These are phyloP conservation scores for Drosophila sproati DNA, from an alignment of 1,140 invertebrate species.

Conservation along the genomic window DNA sequence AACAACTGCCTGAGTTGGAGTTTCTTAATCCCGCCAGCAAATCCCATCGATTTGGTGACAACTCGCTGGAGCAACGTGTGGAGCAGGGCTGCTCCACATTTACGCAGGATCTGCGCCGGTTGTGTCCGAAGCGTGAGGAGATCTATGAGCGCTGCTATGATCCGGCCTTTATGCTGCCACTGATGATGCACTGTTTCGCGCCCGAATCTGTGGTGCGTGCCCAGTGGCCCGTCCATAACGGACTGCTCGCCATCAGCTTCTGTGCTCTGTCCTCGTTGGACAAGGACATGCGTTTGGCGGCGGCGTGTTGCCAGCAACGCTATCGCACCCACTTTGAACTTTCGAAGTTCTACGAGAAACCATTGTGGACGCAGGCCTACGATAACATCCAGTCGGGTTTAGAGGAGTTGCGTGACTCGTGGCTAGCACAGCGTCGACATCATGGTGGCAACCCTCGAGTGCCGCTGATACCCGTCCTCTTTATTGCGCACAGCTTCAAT, in stretches of 20 bases:
- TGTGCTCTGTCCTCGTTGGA: constrained; percentile 87
- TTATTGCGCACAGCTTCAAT: constrained; percentile 87
- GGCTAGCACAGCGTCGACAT: constrained; percentile 73
- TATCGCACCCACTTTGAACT: constrained; percentile 86
- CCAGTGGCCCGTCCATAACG: constrained; percentile 87
- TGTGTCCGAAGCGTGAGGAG: constrained; percentile 69
- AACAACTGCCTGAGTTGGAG: constrained; percentile 63
- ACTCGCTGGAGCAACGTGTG: constrained; percentile 62
- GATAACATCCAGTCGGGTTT: constrained; percentile 86
- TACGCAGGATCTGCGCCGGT: constrained; percentile 47
- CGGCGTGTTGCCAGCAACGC: constrained; percentile 87
- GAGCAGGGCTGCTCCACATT: constrained; percentile 58
- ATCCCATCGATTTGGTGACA: constrained; percentile 60
- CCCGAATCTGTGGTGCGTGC: constrained; percentile 87
- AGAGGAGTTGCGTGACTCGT: constrained; percentile 60
- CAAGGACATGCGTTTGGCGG: constrained; percentile 86
- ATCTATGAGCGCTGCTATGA: constrained; percentile 87
- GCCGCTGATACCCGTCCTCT: constrained; percentile 87
- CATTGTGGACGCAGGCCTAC: constrained; percentile 82
- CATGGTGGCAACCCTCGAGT: constrained; percentile 85
- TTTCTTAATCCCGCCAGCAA: constrained; percentile 59
- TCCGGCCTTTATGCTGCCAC: constrained; percentile 89
- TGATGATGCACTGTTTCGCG: constrained; percentile 86
- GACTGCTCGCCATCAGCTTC: constrained; percentile 87
- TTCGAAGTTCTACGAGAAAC: constrained; percentile 85